A percentile compares a stretch with the other conserved stretches of the same genome.
Conservation (phyloP, 2,797 vertebrate genomes). For the Rhincodon typus region DNA sequence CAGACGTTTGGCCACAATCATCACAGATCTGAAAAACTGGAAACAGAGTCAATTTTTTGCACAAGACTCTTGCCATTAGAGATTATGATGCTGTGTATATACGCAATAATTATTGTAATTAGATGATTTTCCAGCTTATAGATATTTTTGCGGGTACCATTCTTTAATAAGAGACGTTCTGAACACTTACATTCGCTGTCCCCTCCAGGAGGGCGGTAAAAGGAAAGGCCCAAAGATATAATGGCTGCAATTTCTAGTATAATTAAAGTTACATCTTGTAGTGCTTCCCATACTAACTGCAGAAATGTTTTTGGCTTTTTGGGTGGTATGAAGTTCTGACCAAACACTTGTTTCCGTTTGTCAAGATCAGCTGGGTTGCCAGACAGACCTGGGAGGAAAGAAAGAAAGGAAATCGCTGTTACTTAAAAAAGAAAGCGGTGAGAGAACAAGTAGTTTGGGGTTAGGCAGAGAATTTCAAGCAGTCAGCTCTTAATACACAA, state of each 20-base stretch:
- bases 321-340: slow-evolving; percentile 87
- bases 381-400: slow-evolving; percentile 68
- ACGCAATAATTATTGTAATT: neutral
- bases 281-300: slow-evolving; percentile 93
- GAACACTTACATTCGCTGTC: slow-evolving; percentile 69
- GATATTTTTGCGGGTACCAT: neutral
- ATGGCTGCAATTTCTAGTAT: slow-evolving; percentile 94
- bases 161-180: neutral
- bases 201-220: slow-evolving; percentile 80
- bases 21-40: neutral
- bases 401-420: neutral
- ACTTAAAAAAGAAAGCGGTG: neutral
- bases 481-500: neutral
- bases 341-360: slow-evolving; percentile 74
- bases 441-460: no score
- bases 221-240: slow-evolving; percentile 87
- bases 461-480: neutral
- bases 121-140: neutral
- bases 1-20: neutral
- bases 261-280: slow-evolving; percentile 94
- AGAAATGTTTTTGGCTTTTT: slow-evolving; percentile 94
- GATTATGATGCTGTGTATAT: neutral
- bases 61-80: neutral
- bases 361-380: slow-evolving; percentile 86
- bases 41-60: neutral